A percentile compares a stretch with the other conserved stretches of the same genome.
phyloP scores from a whole-genome alignment of 2,888 invertebrate species.

The Tiliacea citrago region DNA sequence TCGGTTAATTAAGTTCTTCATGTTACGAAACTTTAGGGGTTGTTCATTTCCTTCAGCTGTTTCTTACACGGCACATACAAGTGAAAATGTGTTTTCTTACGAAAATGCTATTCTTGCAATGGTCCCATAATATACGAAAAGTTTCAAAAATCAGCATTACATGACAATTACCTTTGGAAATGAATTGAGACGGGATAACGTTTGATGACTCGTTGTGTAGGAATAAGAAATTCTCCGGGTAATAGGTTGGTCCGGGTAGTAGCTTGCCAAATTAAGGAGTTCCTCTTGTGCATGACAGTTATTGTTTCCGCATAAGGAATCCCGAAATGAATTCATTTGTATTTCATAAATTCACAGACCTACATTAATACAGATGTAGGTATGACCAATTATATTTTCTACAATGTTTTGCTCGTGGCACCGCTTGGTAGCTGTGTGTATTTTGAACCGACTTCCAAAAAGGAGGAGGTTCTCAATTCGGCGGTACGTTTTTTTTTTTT shows the following conservation, averaged over 20 bases:
- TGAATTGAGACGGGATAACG: background rate
- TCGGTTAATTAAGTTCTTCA: slow-evolving; percentile 63
- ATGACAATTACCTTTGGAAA: background rate
- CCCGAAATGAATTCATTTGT: slow-evolving; percentile 42
- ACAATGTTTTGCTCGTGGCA: no score
- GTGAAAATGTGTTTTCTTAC: slow-evolving; percentile 31
- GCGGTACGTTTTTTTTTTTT: no score
- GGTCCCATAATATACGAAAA: background rate
- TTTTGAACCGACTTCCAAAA: no score
- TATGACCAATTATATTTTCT: no score
- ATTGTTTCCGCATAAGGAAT: slow-evolving; percentile 52
- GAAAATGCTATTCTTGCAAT: slow-evolving; percentile 16
- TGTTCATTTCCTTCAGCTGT: slow-evolving; percentile 57
- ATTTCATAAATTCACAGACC: slow-evolving; percentile 22
- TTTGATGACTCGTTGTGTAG: slow-evolving; percentile 14
- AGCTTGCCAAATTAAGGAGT: slow-evolving; percentile 48
- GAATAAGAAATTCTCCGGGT: slow-evolving; percentile 16
- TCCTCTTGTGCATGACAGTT: slow-evolving; percentile 41
- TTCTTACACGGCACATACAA: slow-evolving; percentile 24
- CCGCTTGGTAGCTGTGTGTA: no score
- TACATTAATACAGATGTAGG: no score
- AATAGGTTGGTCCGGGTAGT: no score
- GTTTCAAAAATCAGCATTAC: background rate
- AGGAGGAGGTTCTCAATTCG: no score
- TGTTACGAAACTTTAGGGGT: slow-evolving; percentile 57